Evolutionary conservation across 2,888 invertebrate genomes (phyloP).

Genomic region (Cosmorhoe ocellata): DNA sequence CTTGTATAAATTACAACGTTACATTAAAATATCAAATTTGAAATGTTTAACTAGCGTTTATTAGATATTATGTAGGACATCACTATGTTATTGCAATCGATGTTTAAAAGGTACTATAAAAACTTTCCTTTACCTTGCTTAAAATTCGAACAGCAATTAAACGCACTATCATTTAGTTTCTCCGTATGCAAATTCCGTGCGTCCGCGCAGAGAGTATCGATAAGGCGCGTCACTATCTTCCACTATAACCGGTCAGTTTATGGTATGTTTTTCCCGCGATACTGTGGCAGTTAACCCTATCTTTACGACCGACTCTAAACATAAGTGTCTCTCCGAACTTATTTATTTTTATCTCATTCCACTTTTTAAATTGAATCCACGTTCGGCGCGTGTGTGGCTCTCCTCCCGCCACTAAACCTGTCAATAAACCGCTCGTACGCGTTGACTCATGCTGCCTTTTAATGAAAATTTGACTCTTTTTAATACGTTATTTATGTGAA

Average conservation of each 20-base stretch:
- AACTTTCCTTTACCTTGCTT: constrained; percentile 1
- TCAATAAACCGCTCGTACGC: constrained; percentile 70
- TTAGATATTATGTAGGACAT: too few relatives aligned
- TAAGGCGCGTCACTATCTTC: constrained; percentile 58
- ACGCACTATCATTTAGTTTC: constrained; percentile 10
- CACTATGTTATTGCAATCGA: too few relatives aligned
- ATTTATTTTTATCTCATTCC: constrained; percentile 82
- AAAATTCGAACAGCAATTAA: constrained; percentile 17
- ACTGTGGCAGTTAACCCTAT: constrained; percentile 80
- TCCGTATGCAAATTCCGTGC: constrained; percentile 21
- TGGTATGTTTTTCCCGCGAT: constrained; percentile 79
- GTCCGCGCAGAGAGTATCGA: constrained; percentile 40
- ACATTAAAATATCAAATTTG: too few relatives aligned
- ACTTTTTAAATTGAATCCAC: constrained; percentile 80
- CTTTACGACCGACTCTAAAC: constrained; percentile 81
- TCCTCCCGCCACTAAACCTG: constrained; percentile 71
- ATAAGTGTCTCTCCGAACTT: constrained; percentile 80
- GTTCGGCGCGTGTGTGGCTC: constrained; percentile 78
- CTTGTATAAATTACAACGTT: too few relatives aligned
- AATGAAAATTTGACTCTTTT: constrained; percentile 74
- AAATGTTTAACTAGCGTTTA: too few relatives aligned
- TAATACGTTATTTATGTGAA: constrained; percentile 70
- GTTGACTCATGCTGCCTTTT: constrained; percentile 66
- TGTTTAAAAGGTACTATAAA: too few relatives aligned
- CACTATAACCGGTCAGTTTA: constrained; percentile 75